Conservation (phyloP, 2,888 invertebrate genomes). For the Epinotia nisella region DNA sequence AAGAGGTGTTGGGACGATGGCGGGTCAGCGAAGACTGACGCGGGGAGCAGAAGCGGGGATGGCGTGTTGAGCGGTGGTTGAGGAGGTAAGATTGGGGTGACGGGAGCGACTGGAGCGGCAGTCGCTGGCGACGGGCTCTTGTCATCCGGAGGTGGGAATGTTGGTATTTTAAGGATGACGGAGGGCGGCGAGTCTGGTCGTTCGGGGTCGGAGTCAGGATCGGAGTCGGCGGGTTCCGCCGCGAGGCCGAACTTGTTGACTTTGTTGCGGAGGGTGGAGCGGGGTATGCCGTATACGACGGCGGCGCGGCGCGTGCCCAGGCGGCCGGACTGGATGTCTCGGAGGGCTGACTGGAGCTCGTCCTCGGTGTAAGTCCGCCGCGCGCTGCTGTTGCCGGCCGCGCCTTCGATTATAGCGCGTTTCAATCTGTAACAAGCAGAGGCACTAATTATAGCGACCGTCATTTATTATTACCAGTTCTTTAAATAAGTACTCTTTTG, state of each 20-base stretch:
- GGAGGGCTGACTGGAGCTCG: slow-evolving; percentile 96
- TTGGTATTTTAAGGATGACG: slow-evolving; percentile 96
- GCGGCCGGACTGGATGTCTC: slow-evolving; percentile 96
- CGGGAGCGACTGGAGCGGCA: slow-evolving; percentile 75
- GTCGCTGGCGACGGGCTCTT: slow-evolving; percentile 78
- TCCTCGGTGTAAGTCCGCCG: slow-evolving; percentile 97
- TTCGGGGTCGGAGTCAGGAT: slow-evolving; percentile 75
- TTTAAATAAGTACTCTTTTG: background rate
- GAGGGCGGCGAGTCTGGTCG: slow-evolving; percentile 85
- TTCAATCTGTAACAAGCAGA: slow-evolving; percentile 76
- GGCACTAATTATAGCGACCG: background rate
- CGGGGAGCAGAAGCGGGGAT: slow-evolving; percentile 77
- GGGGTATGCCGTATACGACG: slow-evolving; percentile 97
- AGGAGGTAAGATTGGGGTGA: slow-evolving; percentile 77
- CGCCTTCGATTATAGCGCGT: slow-evolving; percentile 64
- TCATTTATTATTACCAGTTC: background rate
- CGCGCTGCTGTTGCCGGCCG: slow-evolving; percentile 80
- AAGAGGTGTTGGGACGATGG: slow-evolving; percentile 85
- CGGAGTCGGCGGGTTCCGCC: slow-evolving; percentile 88
- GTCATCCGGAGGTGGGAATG: slow-evolving; percentile 89
- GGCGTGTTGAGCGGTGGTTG: slow-evolving; percentile 70
- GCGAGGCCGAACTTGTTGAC: slow-evolving; percentile 91
- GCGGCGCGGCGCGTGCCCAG: slow-evolving; percentile 97
- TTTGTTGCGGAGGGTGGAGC: slow-evolving; percentile 98
- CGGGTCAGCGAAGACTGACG: slow-evolving; percentile 81